Evolutionary conservation across 1,140 invertebrate species (phyloP), one percentile per base, ranked within the genome.

Genomic region (Sitophilus oryzae): DNA sequence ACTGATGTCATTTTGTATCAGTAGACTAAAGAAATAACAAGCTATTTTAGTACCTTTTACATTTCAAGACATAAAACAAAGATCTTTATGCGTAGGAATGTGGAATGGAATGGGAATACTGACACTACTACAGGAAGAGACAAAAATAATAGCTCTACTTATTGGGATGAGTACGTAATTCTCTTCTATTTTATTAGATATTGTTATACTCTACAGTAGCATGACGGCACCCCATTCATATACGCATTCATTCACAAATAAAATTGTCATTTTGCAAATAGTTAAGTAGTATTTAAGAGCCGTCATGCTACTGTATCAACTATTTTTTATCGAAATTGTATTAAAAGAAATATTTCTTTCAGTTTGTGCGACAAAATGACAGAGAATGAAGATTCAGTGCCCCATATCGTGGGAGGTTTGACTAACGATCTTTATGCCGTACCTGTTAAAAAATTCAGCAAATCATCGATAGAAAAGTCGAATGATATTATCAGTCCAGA

Each of bases 371-470:
- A 83, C 65, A 79, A 77, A 66, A 63, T 73, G 22, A 58, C 65
- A 49, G 58, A 64, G 48, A 70, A 65, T 46, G 63, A 67, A 52
- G 77, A 78, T 66, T 73, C 77, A n/a, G 78, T 86, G 22, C 81
- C 82, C 3, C 84, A 85, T 65, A 78, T 82, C 11, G 77, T 82
- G 15, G 83, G 83, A 56, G 79, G 81, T 18, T 71, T 86, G 51
- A 86, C 85, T 64, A 83, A 84, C 66, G 85, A 88, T 67, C 71
- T 88, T 15, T 88, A 88, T 69, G 84, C 85, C 2, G 77, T 88
- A 41, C 84, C 85, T 0, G 82, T 87, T 44, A 86, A 87, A 69
- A 75, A 82, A 57, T 61, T 46, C 73, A 76, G 56, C 71, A 73
- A 44, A 74, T 65, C 59, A 61, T 56, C 40, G 61, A 59, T 65